Evolutionary conservation across 2,113 vertebrate genomes (phyloP).

Genomic region (Protobothrops flavoviridis): DNA sequence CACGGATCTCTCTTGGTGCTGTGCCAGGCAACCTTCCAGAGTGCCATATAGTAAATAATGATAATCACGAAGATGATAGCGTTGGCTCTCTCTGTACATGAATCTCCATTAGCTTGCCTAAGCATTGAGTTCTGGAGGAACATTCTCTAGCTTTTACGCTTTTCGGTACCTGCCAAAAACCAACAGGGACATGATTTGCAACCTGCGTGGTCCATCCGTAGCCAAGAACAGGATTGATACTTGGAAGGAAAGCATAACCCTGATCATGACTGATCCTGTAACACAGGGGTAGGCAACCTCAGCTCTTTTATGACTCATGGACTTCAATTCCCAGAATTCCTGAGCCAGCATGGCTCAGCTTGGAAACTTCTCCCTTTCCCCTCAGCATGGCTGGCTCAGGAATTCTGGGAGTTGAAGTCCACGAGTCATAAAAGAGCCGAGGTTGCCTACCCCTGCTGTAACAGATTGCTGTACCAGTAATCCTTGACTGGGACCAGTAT

Average conservation of each 20-base stretch:
- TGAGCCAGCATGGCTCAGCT: too few species aligned
- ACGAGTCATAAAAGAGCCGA: too few species aligned
- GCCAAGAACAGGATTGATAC: not conserved
- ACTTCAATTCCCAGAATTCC: too few species aligned
- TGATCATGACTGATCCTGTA: not conserved
- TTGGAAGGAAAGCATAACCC: not conserved
- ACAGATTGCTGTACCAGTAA: not conserved
- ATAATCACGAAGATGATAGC: not conserved
- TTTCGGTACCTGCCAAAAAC: not conserved
- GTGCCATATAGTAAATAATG: not conserved
- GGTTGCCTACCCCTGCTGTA: not conserved
- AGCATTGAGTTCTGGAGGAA: not conserved
- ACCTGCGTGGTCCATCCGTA: not conserved
- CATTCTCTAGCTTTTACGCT: too few species aligned
- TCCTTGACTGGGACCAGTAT: not conserved
- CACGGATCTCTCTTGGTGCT: not conserved
- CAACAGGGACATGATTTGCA: not conserved
- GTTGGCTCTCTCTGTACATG: not conserved
- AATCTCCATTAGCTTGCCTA: constrained; percentile 18
- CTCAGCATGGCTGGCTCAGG: too few species aligned
- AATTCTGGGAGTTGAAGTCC: too few species aligned
- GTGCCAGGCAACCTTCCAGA: not conserved
- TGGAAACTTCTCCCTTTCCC: too few species aligned
- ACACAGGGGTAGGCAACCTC: not conserved
- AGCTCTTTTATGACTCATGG: too few species aligned